phyloP scores from a whole-genome alignment of 37 sponge, comb jelly and placozoan species.

The Axinella damicornis region DNA sequence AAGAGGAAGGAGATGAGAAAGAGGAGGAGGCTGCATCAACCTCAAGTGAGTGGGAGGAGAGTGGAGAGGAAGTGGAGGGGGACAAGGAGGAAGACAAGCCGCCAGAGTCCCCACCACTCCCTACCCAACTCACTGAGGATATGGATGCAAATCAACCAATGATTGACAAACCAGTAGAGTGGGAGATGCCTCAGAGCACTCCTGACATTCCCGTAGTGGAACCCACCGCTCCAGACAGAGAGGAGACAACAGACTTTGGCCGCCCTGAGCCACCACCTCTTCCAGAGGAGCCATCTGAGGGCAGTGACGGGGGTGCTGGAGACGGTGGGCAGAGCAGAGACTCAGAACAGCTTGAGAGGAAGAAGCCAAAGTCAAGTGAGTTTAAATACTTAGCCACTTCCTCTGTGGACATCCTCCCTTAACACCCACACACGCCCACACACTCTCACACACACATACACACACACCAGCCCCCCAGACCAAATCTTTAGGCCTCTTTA shows the following conservation, averaged over 20 bases:
- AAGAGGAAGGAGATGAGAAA: constrained; percentile 24
- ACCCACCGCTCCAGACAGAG: constrained; percentile 4
- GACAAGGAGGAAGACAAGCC: constrained; percentile 28
- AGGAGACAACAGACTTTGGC: constrained; percentile 23
- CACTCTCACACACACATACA: not conserved
- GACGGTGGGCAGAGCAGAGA: no score
- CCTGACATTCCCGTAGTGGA: no score
- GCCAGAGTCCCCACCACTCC: not conserved
- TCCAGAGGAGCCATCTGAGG: not conserved
- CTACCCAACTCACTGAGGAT: not conserved
- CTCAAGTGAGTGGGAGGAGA: not conserved
- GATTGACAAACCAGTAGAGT: no score
- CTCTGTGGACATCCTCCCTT: not conserved
- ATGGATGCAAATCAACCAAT: not conserved
- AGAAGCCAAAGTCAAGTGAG: not conserved
- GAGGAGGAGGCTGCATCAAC: constrained; percentile 1
- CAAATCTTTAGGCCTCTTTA: constrained; percentile 59
- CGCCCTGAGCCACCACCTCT: not conserved
- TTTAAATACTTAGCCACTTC: not conserved
- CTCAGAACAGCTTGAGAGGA: not conserved
- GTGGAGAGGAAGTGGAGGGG: constrained; percentile 25
- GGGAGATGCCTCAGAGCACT: no score
- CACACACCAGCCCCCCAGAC: not conserved
- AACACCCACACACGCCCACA: not conserved
- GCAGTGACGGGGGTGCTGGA: not conserved